These are phyloP conservation scores for Xestia c-nigrum DNA, from an alignment of 2,888 invertebrate species.

Conservation along the genomic window DNA sequence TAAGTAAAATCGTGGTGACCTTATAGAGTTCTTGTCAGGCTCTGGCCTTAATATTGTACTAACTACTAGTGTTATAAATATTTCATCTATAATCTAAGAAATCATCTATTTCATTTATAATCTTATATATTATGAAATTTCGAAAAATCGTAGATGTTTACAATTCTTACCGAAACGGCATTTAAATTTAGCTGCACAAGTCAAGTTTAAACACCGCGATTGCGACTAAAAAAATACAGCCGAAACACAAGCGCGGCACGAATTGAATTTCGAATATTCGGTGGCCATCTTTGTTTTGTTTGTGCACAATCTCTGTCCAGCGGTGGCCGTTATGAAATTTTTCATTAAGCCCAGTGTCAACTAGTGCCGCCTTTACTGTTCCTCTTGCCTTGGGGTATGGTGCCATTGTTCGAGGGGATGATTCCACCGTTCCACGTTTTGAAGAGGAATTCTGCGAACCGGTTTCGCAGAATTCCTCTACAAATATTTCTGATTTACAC, in stretches of 20 bases:
- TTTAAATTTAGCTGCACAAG: background rate
- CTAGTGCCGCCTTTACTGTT: constrained; percentile 73
- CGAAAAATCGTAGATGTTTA: background rate
- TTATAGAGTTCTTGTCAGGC: background rate
- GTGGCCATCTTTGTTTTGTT: constrained; percentile 65
- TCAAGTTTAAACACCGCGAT: constrained; percentile 1
- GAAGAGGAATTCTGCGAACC: constrained; percentile 1
- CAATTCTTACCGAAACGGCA: background rate
- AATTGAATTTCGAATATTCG: constrained; percentile 68
- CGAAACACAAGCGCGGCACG: constrained; percentile 29
- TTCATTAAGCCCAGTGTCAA: constrained; percentile 82
- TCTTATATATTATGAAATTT: background rate
- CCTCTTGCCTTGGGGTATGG: constrained; percentile 63
- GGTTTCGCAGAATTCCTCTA: too few species aligned
- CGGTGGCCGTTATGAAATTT: constrained; percentile 80
- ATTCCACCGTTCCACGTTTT: constrained; percentile 2
- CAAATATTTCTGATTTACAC: background rate
- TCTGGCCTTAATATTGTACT: background rate
- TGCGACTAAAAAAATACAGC: constrained; percentile 23
- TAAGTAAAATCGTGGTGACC: background rate
- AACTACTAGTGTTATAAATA: background rate
- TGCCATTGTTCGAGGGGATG: constrained; percentile 40
- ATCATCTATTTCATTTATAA: too few species aligned
- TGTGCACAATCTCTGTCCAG: constrained; percentile 65
- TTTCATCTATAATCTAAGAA: too few species aligned